Evolutionary conservation across 2,888 invertebrate genomes (phyloP), one percentile per base, ranked within the genome.

Genomic region (Chironomus tentans): DNA sequence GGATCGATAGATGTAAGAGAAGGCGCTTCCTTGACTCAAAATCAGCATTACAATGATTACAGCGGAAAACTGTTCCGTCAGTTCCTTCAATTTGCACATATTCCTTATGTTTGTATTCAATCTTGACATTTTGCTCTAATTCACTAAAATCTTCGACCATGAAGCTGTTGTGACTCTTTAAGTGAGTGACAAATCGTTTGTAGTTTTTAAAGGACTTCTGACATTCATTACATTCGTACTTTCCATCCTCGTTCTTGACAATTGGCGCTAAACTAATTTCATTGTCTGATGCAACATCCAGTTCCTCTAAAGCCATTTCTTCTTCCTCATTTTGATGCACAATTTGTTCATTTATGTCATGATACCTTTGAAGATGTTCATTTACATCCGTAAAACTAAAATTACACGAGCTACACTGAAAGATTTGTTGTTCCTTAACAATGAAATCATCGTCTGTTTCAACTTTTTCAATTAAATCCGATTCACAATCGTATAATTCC

Each of bases 331-430:
- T 24, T 15, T 74, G 65, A 28, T 47, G 56, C 7, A 38, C 38
- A 15, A 56, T 56, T 2, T 56, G 5, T n/a, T 71, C 61, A 2
- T 24, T 71, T 21, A 15, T 28, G 47, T 48, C 56, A 15, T 74
- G 65, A 56, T 47, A 71, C n/a, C 38, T 56, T n/a, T 21, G 22
- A 7, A 74, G 21, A 22, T 74, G 74, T 47, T 74, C 65, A 10
- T 65, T 13, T 6, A 74, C 62, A 48, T 74, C 68, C 47, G 46
- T 12, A 48, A 74, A 74, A 24, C 10, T 68, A 5, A 68, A 6
- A 48, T 68, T 47, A 22, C 74, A 74, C 1, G 22, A 12, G 5
- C 46, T 24, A 68, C 74, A 74, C n/a, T 74, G 38, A 21, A 48
- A 74, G 7, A 38, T 38, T 38, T 38, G 38, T 2, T 38, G 38